Percentiles rank a stretch among this genome's conserved stretches.
Evolutionary conservation across 2,797 vertebrate genomes (phyloP).

Genomic region (Tragopan temminckii): DNA sequence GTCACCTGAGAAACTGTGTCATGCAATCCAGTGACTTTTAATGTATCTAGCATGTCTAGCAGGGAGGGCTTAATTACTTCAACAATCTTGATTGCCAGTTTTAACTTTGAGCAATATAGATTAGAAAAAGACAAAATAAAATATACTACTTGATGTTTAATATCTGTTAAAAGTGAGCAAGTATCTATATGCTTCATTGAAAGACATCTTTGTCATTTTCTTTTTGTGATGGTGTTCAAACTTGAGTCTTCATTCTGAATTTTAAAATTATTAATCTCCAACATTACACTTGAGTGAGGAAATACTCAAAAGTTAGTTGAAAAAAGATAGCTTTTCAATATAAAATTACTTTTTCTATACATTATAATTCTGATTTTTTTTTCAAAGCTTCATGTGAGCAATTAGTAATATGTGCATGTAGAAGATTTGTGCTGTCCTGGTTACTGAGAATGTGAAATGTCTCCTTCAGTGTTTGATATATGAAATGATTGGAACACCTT

Average conservation of each 20-base stretch:
- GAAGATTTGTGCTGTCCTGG: neutral
- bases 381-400: neutral
- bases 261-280: neutral
- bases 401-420: neutral
- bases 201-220: neutral
- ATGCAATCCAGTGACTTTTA: neutral
- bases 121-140: neutral
- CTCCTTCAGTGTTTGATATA: neutral
- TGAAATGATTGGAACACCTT: neutral
- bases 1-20: neutral
- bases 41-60: neutral
- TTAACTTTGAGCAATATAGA: neutral
- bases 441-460: neutral
- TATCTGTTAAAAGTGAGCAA: neutral
- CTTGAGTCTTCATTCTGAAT: neutral
- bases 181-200: neutral
- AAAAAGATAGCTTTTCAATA: neutral
- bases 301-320: neutral
- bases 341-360: neutral
- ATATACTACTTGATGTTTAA: neutral
- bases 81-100: neutral
- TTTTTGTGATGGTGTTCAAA: neutral
- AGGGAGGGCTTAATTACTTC: neutral
- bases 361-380: neutral
- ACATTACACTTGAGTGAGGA: neutral